Conservation (phyloP, 1,140 invertebrate species). For the Drosophila sproati region DNA sequence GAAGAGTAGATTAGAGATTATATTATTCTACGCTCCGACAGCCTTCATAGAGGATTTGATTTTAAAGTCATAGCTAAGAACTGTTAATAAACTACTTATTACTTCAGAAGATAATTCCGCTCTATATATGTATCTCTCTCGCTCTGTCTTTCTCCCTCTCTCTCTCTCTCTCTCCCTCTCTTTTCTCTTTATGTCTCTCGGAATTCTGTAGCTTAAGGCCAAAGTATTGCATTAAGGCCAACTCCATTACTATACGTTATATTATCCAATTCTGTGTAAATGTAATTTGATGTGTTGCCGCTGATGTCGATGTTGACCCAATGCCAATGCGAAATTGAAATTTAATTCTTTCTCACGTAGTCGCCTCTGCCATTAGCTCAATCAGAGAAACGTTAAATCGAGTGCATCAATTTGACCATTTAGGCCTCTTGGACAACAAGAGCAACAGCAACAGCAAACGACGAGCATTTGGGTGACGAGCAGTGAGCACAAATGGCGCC, state of each 20-base stretch:
- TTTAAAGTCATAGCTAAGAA: no score
- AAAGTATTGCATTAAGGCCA: not conserved
- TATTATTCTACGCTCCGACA: no score
- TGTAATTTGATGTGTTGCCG: slow-evolving; percentile 9
- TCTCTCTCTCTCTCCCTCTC: not conserved
- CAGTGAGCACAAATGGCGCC: slow-evolving; percentile 42
- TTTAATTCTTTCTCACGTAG: slow-evolving; percentile 84
- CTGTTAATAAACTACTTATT: no score
- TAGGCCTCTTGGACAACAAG: slow-evolving; percentile 42
- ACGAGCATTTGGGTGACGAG: slow-evolving; percentile 47
- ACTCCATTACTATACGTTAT: not conserved
- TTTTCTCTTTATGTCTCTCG: not conserved
- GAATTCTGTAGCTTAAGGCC: not conserved
- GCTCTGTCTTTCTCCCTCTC: not conserved
- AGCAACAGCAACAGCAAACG: not conserved
- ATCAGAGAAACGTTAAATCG: slow-evolving; percentile 81
- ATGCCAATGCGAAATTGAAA: slow-evolving; percentile 82
- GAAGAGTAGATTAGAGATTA: no score
- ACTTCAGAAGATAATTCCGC: no score
- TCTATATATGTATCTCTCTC: no score
- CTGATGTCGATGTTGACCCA: slow-evolving; percentile 57
- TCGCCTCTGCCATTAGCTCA: slow-evolving; percentile 79
- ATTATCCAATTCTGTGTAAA: slow-evolving; percentile 2
- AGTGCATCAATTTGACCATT: slow-evolving; percentile 77
- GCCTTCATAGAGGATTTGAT: no score